phyloP scores from a whole-genome alignment of 2,797 vertebrate genomes.

The Ptychobarbus kaznakovi region DNA sequence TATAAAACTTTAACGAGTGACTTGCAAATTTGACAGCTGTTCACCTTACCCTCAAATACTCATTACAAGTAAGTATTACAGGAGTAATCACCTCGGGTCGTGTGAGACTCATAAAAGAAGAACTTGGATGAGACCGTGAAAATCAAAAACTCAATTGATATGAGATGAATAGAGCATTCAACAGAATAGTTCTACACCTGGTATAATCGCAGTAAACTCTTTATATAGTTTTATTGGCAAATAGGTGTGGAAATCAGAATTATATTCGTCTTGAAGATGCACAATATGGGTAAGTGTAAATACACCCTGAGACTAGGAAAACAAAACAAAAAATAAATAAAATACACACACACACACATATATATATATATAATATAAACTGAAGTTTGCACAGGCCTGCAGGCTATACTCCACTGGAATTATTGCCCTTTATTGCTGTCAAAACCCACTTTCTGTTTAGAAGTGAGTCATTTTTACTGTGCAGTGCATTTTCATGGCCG shows the following conservation, averaged over 20 bases:
- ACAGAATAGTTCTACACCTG: not conserved
- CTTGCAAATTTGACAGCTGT: not conserved
- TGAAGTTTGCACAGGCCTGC: not conserved
- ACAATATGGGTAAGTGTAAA: not conserved
- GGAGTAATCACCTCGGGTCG: not conserved
- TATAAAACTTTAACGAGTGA: not conserved
- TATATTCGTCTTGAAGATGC: too few relatives aligned
- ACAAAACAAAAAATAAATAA: not conserved
- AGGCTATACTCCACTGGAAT: not conserved
- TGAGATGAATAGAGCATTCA: not conserved
- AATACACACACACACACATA: not conserved
- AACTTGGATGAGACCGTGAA: not conserved
- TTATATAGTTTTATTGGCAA: not conserved
- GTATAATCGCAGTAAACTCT: not conserved
- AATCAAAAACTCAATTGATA: not conserved
- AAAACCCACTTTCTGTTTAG: not conserved
- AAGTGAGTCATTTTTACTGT: not conserved
- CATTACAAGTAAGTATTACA: not conserved
- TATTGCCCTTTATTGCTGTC: constrained; percentile 5
- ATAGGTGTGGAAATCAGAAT: not conserved
- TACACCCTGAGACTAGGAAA: not conserved
- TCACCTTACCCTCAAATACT: not conserved
- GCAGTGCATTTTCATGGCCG: not conserved
- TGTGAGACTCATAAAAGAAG: not conserved
- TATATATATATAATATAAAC: not conserved